phyloP scores from a whole-genome alignment of 2,113 vertebrate genomes.

The Scatophagus argus region DNA sequence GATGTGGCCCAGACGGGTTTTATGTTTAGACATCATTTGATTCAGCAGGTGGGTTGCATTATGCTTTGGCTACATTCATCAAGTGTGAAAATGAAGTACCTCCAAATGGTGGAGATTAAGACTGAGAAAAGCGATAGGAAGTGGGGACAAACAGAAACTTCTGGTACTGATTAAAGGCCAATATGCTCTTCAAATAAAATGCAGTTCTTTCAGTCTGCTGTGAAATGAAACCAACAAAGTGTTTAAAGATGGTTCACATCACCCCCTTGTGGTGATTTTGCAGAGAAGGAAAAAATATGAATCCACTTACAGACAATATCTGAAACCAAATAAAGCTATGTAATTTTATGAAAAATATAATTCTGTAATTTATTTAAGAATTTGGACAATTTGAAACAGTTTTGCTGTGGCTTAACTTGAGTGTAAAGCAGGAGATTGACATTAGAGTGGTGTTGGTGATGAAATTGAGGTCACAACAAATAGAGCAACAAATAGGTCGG shows the following conservation, averaged over 20 bases:
- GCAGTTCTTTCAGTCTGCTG: slow-evolving; percentile 28
- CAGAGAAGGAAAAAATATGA: background rate
- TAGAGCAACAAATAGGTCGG: slow-evolving; percentile 60
- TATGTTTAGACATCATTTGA: slow-evolving; percentile 35
- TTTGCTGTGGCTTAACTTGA: background rate
- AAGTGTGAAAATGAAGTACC: slow-evolving; percentile 32
- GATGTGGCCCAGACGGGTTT: slow-evolving; percentile 51
- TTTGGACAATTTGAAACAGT: background rate
- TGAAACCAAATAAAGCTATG: slow-evolving; percentile 1
- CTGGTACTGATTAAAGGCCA: slow-evolving; percentile 51
- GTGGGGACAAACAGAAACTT: slow-evolving; percentile 42
- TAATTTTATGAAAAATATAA: background rate
- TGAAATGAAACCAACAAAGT: slow-evolving; percentile 10
- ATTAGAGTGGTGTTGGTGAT: background rate
- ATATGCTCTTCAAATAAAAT: slow-evolving; percentile 41
- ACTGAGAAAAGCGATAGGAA: slow-evolving; percentile 15
- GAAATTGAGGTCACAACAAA: slow-evolving; percentile 49
- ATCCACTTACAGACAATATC: background rate
- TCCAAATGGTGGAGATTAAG: slow-evolving; percentile 57
- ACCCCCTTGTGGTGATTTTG: slow-evolving; percentile 59
- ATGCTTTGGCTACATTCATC: slow-evolving; percentile 21
- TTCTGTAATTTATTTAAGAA: background rate
- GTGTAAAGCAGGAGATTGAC: background rate
- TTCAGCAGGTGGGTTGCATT: slow-evolving; percentile 25
- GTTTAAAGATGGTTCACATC: slow-evolving; percentile 38